Evolutionary conservation across 2,888 invertebrate species (phyloP).

Genomic region (Cylindroiulus punctatus): DNA sequence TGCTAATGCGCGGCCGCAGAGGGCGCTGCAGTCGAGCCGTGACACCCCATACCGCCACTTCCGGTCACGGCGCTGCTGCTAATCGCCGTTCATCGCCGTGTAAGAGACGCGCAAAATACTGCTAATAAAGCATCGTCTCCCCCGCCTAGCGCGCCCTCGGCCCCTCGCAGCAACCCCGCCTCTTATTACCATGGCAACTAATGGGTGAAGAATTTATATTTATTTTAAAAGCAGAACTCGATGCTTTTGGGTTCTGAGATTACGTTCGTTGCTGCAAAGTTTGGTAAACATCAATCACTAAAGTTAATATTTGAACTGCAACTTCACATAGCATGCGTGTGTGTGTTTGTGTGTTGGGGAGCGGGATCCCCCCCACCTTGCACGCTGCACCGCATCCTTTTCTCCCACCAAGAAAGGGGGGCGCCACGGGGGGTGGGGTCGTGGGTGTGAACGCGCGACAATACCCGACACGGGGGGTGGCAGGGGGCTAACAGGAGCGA

Average conservation of each 20-base stretch:
- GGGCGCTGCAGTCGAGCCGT: not conserved
- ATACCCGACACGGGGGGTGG: not conserved
- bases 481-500: too few species aligned
- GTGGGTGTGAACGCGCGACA: conserved; percentile 10
- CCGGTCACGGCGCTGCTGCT: not conserved
- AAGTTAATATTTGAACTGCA: conserved; percentile 57
- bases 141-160: not conserved
- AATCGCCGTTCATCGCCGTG: not conserved
- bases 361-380: not conserved
- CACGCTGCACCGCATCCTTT: not conserved
- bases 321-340: conserved; percentile 30
- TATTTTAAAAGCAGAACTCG: conserved; percentile 56
- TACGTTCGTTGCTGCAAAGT: conserved; percentile 56
- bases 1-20: not conserved
- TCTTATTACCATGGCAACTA: conserved; percentile 54
- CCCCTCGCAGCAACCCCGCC: not conserved
- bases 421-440: not conserved
- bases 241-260: conserved; percentile 53
- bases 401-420: conserved; percentile 7
- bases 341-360: conserved; percentile 32
- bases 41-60: not conserved
- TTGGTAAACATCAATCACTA: conserved; percentile 58
- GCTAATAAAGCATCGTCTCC: not conserved
- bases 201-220: conserved; percentile 57
- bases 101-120: not conserved